Conservation (phyloP, 2,888 invertebrate species). For the Epirrita christyi region DNA sequence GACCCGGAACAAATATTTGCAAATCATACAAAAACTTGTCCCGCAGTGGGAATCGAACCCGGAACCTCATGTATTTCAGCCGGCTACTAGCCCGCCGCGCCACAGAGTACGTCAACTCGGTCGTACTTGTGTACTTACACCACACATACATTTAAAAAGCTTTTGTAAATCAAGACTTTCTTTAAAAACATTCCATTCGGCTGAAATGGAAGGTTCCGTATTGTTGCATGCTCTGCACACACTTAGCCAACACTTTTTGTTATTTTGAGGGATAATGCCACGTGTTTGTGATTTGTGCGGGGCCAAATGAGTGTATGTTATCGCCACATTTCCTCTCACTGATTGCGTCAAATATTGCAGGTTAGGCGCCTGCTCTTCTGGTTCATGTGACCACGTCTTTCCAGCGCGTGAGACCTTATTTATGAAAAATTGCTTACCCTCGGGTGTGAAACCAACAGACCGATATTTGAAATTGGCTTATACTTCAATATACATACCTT, state of each 20-base stretch:
- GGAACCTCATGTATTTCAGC: too few relatives aligned
- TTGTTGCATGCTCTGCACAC: neutral
- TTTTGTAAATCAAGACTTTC: neutral
- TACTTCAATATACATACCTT: too few relatives aligned
- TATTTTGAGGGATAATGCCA: constrained; percentile 47
- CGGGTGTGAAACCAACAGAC: too few relatives aligned
- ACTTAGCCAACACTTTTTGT: constrained; percentile 36
- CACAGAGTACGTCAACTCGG: too few relatives aligned
- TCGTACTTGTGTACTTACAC: too few relatives aligned
- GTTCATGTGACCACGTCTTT: constrained; percentile 38
- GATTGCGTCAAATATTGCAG: constrained; percentile 66
- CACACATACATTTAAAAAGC: too few relatives aligned
- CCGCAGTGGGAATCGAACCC: too few relatives aligned
- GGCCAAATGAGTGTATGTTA: constrained; percentile 70
- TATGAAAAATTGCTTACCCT: neutral
- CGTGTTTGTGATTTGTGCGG: constrained; percentile 76
- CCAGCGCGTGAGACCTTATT: neutral
- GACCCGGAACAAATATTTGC: too few relatives aligned
- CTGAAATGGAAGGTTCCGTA: constrained; percentile 3
- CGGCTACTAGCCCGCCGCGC: too few relatives aligned
- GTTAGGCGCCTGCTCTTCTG: constrained; percentile 47
- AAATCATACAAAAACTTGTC: too few relatives aligned
- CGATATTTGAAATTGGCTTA: too few relatives aligned
- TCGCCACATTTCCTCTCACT: constrained; percentile 66
- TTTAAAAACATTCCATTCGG: neutral